Base-by-base conservation (phyloP, 2,113 vertebrate genomes). In the Tinamus guttatus region DNA sequence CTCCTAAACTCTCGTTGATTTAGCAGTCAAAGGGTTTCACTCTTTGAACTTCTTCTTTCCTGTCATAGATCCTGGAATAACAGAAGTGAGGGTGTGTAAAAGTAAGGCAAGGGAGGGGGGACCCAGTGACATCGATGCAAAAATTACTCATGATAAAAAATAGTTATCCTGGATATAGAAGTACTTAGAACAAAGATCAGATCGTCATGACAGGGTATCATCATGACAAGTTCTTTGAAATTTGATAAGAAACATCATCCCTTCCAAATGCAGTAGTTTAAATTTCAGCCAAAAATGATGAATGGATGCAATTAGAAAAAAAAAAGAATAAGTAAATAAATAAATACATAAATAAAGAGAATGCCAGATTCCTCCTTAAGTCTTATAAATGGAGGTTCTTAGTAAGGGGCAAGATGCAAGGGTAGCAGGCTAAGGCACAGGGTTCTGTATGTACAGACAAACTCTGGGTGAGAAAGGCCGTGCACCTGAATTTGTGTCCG, bases 181-280 rank as follows among this genome's bases (percentile, higher is more conserved):
- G 36, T 54, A 80, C 24, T 16, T 34, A 70, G 59, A 94, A 81
- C 60, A 93, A 94, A 97, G 92, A 89, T 91, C 49, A 89, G 81
- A 76, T 77, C 12, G 2, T 74, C 40, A 15, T 85, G 67, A 71
- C 24, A 73, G 21, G 7, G 22, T 47, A 30, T 74, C 16, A 4
- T 74, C 40, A 18, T 82, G 63, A 68, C 30, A 76, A 19, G 9
- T 27, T 79, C 62, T 85, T 94, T 80, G 34, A 60, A 60, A 89
- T 68, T 71, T 41, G 30, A 8, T 76, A 80, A 89, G 74, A 76
- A 87, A 65, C 54, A 69, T 60, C 40, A 76, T 63, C 38, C n/a
- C 24, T 14, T 69, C 41, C 49, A 77, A 38, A 32, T 27, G 40
- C 84, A 92, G 14, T 12, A 5, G 12, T 87, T 92, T 92, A 63